Conservation (phyloP, 2,797 vertebrate species). For the Periparus ater region DNA sequence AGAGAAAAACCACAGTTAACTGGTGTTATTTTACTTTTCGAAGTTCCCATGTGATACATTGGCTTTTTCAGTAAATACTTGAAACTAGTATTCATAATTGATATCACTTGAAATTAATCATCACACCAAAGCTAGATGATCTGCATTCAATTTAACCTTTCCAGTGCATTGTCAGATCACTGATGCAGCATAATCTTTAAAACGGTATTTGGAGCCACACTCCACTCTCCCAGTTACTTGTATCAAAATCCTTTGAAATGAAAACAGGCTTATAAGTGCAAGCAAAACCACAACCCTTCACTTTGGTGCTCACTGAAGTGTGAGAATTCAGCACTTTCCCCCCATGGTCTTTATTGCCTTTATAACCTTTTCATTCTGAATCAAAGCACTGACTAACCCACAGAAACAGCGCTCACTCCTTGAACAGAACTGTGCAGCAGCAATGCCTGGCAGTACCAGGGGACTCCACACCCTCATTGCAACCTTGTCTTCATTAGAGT, state of each 20-base stretch:
- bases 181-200: background rate
- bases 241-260: background rate
- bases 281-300: background rate
- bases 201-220: background rate
- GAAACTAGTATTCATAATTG: background rate
- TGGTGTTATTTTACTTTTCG: background rate
- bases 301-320: background rate
- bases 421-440: background rate
- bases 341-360: background rate
- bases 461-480: background rate
- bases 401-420: background rate
- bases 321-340: background rate
- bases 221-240: background rate
- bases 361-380: slow-evolving; percentile 6
- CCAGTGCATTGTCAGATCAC: background rate
- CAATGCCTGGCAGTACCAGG: background rate
- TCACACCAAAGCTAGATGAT: background rate
- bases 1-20: background rate
- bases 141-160: slow-evolving; percentile 26
- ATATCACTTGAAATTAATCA: slow-evolving; percentile 10
- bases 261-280: background rate
- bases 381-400: background rate
- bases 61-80: slow-evolving; percentile 26
- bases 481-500: background rate
- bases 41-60: background rate